Percentiles rank a stretch among this genome's conserved stretches.
Conservation (phyloP, 2,888 invertebrate species). For the Pyrochroa serraticornis region DNA sequence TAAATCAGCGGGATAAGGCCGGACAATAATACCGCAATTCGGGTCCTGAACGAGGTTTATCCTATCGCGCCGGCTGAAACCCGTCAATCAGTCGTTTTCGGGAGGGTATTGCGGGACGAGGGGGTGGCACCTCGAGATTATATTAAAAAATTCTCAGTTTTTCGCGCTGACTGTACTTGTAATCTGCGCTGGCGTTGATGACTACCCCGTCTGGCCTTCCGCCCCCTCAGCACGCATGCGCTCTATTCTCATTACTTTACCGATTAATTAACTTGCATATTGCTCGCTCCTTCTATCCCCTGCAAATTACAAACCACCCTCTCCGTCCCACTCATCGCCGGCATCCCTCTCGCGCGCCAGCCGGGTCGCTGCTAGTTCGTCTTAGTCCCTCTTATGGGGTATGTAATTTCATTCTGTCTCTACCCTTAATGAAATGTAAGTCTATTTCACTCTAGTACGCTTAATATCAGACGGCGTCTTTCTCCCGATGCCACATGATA, state of each 20-base stretch:
- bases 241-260: conserved; percentile 60
- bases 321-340: conserved; percentile 40
- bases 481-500: conserved; percentile 51
- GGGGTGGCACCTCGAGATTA: conserved; percentile 27
- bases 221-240: conserved; percentile 53
- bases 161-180: conserved; percentile 61
- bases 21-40: not conserved
- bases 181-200: conserved; percentile 69
- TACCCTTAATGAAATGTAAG: conserved; percentile 59
- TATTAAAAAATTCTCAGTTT: conserved; percentile 47
- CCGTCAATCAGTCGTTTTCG: not conserved
- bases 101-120: conserved; percentile 1
- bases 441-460: conserved; percentile 51
- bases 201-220: conserved; percentile 60
- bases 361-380: conserved; percentile 36
- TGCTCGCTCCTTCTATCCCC: conserved; percentile 57
- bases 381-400: conserved; percentile 56
- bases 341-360: conserved; percentile 43
- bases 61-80: not conserved
- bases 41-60: not conserved
- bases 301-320: conserved; percentile 51
- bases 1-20: conserved; percentile 4
- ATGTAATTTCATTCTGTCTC: conserved; percentile 61
- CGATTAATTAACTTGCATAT: conserved; percentile 62
- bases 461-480: conserved; percentile 44